Evolutionary conservation across 2,113 vertebrate species (phyloP), one percentile per base, ranked within the genome.

Genomic region (Litocranius walleri): DNA sequence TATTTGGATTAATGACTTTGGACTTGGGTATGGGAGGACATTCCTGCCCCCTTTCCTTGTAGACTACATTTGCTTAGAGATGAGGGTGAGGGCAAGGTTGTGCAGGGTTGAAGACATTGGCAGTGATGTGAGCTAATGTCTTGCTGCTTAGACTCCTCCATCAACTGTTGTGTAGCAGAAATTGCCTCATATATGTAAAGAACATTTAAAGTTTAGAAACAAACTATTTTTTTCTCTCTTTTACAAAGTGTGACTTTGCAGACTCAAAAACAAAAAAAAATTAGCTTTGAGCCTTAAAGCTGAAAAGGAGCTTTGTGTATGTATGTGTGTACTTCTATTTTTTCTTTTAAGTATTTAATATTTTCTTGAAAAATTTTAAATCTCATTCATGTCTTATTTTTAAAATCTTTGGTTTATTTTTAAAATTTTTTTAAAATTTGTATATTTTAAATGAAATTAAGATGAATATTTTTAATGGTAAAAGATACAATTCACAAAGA

Each of bases 1-100:
- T 23, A 21, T 92, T 92, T 95, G 48, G 25, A 27, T 84, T 50
- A 40, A 64, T 84, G 40, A 80, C 77, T 89, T 84, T 85, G 10
- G 36, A 7, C 23, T 77, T 89, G 15, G 50, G 23, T 83, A 6
- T 61, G 29, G 25, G 54, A 82, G 29, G n/a, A 14, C 13, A 1
- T 57, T 83, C 10, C 61, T 90, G 45, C 17, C 36, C 30, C 10
- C 61, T 86, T 33, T 82, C 27, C 36, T 84, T 84, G 62, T 56
- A 56, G 36, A 36, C 30, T 33, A 4, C 11, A 40, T 92, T 78
- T 80, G 52, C 15, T 33, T 64, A 36, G 33, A 92, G 48, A 45
- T 43, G 36, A 92, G 19, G 11, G 6, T 8, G 21, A 83, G 3
- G 43, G 17, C n/a, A 52, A 48, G 33, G 56, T 57, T 59, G 78